These are phyloP conservation scores for Lophura nycthemera DNA, from an alignment of 2,113 vertebrate genomes.

Conservation along the genomic window DNA sequence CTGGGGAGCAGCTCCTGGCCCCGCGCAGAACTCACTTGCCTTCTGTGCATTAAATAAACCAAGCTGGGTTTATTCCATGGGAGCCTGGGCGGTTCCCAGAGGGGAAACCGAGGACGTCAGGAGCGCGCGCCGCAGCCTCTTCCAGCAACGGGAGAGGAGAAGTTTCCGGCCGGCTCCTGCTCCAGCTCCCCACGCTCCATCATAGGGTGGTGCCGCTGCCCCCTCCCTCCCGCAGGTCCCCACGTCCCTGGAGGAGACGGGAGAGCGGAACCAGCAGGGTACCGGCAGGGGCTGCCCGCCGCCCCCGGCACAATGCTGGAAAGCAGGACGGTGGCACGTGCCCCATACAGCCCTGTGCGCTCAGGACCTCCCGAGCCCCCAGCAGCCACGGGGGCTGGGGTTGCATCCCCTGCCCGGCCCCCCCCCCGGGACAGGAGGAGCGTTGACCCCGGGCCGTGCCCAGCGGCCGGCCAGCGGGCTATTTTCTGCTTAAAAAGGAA, in stretches of 20 bases:
- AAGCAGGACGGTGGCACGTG: not conserved
- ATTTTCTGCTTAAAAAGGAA: conserved; percentile 71
- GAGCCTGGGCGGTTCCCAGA: not conserved
- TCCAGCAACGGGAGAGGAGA: not conserved
- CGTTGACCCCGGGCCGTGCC: not conserved
- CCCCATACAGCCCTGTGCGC: not conserved
- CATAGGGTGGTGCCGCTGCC: not conserved
- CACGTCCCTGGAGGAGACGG: accelerated
- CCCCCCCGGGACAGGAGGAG: not conserved
- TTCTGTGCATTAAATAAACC: not conserved
- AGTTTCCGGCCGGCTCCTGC: not conserved
- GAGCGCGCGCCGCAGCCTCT: not conserved
- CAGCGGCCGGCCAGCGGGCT: conserved; percentile 9
- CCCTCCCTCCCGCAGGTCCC: not conserved
- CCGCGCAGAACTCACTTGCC: not conserved
- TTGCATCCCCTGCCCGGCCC: not conserved
- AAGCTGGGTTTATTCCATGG: not conserved
- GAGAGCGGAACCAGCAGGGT: not conserved
- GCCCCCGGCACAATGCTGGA: not conserved
- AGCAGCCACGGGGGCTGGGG: not conserved
- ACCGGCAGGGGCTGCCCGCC: not conserved
- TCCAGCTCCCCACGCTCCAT: accelerated
- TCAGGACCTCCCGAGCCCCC: not conserved
- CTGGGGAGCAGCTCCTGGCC: not conserved
- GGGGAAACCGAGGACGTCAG: not conserved